These are phyloP conservation scores for Tinamus major DNA, from an alignment of 2,797 vertebrate species.

Conservation along the genomic window DNA sequence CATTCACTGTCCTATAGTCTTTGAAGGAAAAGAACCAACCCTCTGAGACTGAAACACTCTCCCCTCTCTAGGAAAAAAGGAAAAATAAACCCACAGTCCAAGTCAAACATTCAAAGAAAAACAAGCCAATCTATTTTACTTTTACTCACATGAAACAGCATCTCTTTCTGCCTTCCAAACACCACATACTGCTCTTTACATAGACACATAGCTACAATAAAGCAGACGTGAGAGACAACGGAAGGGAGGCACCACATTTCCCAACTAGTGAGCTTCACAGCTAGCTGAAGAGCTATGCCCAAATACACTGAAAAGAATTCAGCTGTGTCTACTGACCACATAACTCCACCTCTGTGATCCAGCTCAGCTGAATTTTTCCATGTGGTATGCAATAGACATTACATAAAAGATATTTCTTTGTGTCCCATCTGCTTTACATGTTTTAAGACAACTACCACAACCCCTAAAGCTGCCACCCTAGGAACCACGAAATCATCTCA, in stretches of 20 bases:
- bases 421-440: background rate
- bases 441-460: background rate
- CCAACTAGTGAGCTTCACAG: background rate
- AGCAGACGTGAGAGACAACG: background rate
- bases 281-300: background rate
- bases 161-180: background rate
- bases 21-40: background rate
- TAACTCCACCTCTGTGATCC: background rate
- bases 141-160: background rate
- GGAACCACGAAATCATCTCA: background rate
- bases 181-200: background rate
- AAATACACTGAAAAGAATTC: background rate
- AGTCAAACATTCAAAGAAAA: background rate
- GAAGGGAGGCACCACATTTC: background rate
- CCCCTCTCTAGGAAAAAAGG: background rate
- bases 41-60: background rate
- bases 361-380: background rate
- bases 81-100: background rate
- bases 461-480: background rate
- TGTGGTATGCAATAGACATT: background rate
- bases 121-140: background rate
- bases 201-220: background rate
- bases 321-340: background rate
- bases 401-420: background rate
- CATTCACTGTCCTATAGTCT: background rate